These are phyloP conservation scores for Planiliza haematocheilus DNA, from an alignment of 2,113 vertebrate species.

Conservation along the genomic window DNA sequence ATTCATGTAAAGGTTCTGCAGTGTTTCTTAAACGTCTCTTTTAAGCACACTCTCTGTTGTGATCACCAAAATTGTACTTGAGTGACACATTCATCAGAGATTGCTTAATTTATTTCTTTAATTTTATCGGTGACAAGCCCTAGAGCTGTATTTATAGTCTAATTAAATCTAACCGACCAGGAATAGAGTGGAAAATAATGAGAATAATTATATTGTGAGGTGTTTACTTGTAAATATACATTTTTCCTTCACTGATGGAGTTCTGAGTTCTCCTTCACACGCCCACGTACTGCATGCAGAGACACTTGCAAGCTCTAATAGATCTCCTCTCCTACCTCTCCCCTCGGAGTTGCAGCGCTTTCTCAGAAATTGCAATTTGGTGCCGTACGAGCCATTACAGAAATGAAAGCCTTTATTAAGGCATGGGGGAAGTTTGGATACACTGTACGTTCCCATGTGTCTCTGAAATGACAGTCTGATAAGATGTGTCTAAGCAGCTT, in stretches of 20 bases:
- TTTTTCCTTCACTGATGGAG: too few relatives aligned
- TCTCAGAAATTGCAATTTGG: conserved; percentile 11
- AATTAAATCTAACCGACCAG: too few relatives aligned
- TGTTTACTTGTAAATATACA: neutral
- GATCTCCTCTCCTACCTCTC: neutral
- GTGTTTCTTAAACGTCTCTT: too few relatives aligned
- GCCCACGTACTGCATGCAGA: conserved; percentile 12
- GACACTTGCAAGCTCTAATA: neutral
- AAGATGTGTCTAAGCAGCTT: conserved; percentile 64
- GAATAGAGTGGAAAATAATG: too few relatives aligned
- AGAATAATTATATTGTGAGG: neutral
- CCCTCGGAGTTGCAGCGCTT: neutral
- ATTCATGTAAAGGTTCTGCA: too few relatives aligned
- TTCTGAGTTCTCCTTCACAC: neutral
- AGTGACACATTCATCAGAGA: too few relatives aligned
- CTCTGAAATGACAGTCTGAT: conserved; percentile 62
- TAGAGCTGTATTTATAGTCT: too few relatives aligned
- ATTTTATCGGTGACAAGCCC: too few relatives aligned
- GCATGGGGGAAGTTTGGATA: conserved; percentile 1
- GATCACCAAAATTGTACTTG: too few relatives aligned
- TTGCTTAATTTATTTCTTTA: too few relatives aligned
- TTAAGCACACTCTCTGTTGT: too few relatives aligned
- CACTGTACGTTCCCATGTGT: conserved; percentile 16
- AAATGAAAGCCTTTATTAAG: conserved; percentile 3
- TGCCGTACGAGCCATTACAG: conserved; percentile 9